These are phyloP conservation scores for Smithornis capensis DNA, from an alignment of 2,113 vertebrate genomes.

Conservation along the genomic window DNA sequence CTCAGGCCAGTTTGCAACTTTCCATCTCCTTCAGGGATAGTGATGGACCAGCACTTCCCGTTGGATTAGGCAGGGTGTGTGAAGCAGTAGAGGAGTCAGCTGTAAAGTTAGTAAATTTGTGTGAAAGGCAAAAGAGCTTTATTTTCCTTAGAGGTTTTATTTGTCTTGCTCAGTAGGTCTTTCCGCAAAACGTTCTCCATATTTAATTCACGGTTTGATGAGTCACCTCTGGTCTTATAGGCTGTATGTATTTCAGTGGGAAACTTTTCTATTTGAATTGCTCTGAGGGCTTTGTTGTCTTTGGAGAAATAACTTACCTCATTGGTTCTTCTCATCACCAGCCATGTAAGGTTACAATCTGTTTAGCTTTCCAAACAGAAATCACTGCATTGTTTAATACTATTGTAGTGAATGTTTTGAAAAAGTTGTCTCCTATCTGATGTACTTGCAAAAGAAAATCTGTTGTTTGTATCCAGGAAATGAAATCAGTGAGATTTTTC, in stretches of 20 bases:
- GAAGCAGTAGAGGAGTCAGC: not conserved
- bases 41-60: not conserved
- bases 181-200: not conserved
- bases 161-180: not conserved
- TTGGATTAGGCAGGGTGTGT: not conserved
- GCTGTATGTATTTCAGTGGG: not conserved
- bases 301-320: not conserved
- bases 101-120: not conserved
- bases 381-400: not conserved
- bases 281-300: not conserved
- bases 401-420: not conserved
- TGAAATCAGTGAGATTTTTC: not conserved
- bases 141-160: not conserved
- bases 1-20: not conserved
- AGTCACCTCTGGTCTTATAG: not conserved
- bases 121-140: not conserved
- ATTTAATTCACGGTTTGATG: not conserved
- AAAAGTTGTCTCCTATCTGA: not conserved
- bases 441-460: not conserved
- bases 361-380: not conserved
- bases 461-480: not conserved
- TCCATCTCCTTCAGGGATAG: not conserved
- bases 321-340: not conserved
- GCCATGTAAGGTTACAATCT: not conserved
- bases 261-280: not conserved